Conservation (phyloP, 2,888 invertebrate genomes). For the Apoda limacodes region DNA sequence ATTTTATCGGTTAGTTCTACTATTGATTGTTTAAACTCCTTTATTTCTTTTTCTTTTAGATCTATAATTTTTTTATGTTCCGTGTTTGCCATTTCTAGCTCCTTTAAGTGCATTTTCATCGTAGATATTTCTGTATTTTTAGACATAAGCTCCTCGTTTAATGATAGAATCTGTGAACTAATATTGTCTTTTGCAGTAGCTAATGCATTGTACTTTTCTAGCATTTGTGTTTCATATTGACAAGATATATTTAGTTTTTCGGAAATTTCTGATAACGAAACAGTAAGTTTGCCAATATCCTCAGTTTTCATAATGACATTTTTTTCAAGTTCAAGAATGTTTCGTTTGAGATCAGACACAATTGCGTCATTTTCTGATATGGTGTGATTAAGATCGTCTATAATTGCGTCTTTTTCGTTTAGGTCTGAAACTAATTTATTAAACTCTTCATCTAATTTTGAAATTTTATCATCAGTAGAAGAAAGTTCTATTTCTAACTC, state of each 20-base stretch:
- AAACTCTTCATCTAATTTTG: constrained; percentile 50
- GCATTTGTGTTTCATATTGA: no score
- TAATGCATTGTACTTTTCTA: constrained; percentile 22
- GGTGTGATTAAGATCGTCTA: constrained; percentile 37
- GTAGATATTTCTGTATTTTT: constrained; percentile 36
- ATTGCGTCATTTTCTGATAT: constrained; percentile 30
- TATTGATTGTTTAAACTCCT: constrained; percentile 45
- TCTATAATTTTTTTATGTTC: constrained; percentile 30
- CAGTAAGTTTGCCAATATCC: constrained; percentile 38
- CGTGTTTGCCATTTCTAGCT: constrained; percentile 26
- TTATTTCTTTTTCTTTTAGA: constrained; percentile 46
- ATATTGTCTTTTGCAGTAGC: constrained; percentile 34
- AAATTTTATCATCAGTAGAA: constrained; percentile 37
- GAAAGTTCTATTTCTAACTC: constrained; percentile 38
- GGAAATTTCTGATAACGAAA: constrained; percentile 26
- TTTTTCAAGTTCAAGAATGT: constrained; percentile 31
- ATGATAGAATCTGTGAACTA: constrained; percentile 29
- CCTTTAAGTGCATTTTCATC: constrained; percentile 26
- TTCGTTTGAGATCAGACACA: constrained; percentile 28
- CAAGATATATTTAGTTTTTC: constrained; percentile 26
- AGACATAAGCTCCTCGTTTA: constrained; percentile 34
- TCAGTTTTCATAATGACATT: constrained; percentile 32
- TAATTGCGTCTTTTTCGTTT: constrained; percentile 49
- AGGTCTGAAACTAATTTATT: constrained; percentile 40
- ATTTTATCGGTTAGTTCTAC: constrained; percentile 42